Evolutionary conservation across 2,113 vertebrate species (phyloP), one percentile per base, ranked within the genome.

Genomic region (Microtus richardsoni): DNA sequence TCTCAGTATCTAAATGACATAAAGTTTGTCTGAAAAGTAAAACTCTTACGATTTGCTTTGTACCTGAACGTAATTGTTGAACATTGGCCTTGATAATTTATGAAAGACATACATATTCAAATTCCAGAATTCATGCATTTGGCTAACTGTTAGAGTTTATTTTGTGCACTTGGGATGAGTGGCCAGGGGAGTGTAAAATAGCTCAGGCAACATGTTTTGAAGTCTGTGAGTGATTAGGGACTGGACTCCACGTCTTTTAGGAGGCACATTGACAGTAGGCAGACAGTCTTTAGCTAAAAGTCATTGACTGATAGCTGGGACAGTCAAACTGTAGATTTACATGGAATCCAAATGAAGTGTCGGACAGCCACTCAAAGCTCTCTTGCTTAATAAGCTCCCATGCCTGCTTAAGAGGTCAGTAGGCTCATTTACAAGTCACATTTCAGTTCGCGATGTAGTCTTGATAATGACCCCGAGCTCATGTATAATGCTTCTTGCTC

Each of bases 341-440:
- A 49, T 13, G 22, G 95, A 97, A 93, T 91, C 44, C 16, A 82
- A 94, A 95, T 84, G 91, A 97, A 91, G 44, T 88, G 7, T 54
- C 49, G 91, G 89, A 93, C 85, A 92, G 24, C 74, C 66, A 92
- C 86, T 97, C 93, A 93, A 94, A 66, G 44, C 75, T 93, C 44
- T 92, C 62, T 71, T 92, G 21, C 52, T 93, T 94, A 92, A 95
- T 93, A 91, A 97, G 62, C 94, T 92, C 93, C 73, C 80, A 30
- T 83, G 36, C 41, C n/a, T 95, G 85, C 44, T 91, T 89, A 92
- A 82, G 41, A 89, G 95, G 93, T 88, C 95, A 91, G 64, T 64
- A 77, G 28, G 79, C 30, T 78, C 75, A 90, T 90, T 91, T 88
- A 62, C 87, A 86, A 89, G 78, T 85, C 70, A 52, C 49, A 84